Conservation (phyloP, 2,888 invertebrate species). For the Synergus japonicus region DNA sequence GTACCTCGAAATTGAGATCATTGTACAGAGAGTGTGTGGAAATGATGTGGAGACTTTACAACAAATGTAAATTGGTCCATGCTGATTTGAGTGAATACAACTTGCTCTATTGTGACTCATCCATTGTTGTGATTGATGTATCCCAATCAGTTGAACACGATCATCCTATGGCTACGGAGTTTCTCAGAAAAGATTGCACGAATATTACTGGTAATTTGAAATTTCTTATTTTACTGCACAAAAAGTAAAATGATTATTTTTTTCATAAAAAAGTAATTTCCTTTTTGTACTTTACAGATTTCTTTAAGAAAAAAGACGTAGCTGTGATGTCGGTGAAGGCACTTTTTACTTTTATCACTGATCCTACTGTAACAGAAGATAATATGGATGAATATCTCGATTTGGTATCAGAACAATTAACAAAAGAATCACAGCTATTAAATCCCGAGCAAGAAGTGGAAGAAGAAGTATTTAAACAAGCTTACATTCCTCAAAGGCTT, state of each 20-base stretch:
- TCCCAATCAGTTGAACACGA: slow-evolving; percentile 99
- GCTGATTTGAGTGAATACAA: slow-evolving; percentile 99
- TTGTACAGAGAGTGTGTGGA: slow-evolving; percentile 90
- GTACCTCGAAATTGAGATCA: slow-evolving; percentile 85
- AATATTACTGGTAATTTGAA: slow-evolving; percentile 85
- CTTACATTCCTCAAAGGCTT: slow-evolving; percentile 95
- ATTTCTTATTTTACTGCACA: neutral
- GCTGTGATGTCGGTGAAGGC: slow-evolving; percentile 94
- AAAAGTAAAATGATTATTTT: neutral
- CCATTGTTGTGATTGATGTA: slow-evolving; percentile 96
- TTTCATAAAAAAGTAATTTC: neutral
- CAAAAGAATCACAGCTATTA: slow-evolving; percentile 80
- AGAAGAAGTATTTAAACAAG: slow-evolving; percentile 95
- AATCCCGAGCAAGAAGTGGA: slow-evolving; percentile 88
- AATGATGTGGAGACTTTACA: slow-evolving; percentile 96
- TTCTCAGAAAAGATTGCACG: slow-evolving; percentile 95
- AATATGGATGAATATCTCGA: slow-evolving; percentile 91
- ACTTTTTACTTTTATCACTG: slow-evolving; percentile 97
- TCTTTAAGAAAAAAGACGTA: slow-evolving; percentile 92
- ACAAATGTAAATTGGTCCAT: slow-evolving; percentile 95
- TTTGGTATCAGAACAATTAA: slow-evolving; percentile 84
- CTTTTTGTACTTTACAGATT: slow-evolving; percentile 80
- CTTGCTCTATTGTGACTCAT: slow-evolving; percentile 89
- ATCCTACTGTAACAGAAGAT: slow-evolving; percentile 88
- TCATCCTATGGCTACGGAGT: slow-evolving; percentile 96